These are phyloP conservation scores for Monopis laevigella DNA, from an alignment of 2,888 invertebrate genomes.

Conservation along the genomic window DNA sequence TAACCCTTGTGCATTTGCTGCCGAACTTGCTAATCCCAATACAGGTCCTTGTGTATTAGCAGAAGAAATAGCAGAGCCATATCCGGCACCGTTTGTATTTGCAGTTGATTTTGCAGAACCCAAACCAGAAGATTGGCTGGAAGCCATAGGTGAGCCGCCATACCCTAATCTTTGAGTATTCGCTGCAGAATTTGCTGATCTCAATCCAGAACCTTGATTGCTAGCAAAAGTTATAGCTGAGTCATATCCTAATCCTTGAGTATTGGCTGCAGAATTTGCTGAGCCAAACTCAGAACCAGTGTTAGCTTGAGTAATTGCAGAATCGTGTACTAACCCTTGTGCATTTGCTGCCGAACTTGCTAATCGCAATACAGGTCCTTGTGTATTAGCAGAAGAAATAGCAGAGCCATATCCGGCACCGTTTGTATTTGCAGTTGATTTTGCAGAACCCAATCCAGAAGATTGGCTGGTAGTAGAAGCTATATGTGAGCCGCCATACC, in stretches of 20 bases:
- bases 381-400: conserved; percentile 26
- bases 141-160: conserved; percentile 7
- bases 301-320: conserved; percentile 15
- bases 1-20: conserved; percentile 26
- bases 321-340: conserved; percentile 25
- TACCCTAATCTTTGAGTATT: conserved; percentile 20
- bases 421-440: conserved; percentile 13
- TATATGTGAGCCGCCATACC: conserved; percentile 17
- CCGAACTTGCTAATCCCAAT: conserved; percentile 26
- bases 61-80: conserved; percentile 20
- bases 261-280: conserved; percentile 22
- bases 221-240: conserved; percentile 28
- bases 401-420: conserved; percentile 20
- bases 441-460: conserved; percentile 9
- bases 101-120: conserved; percentile 12
- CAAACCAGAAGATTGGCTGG: conserved; percentile 19
- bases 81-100: conserved; percentile 17
- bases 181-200: conserved; percentile 20
- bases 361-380: conserved; percentile 22
- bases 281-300: conserved; percentile 8
- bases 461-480: not conserved
- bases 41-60: conserved; percentile 23
- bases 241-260: conserved; percentile 19
- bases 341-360: conserved; percentile 29
- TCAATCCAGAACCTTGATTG: conserved; percentile 30